phyloP scores from a whole-genome alignment of 2,797 vertebrate genomes.

The Agapornis canus region DNA sequence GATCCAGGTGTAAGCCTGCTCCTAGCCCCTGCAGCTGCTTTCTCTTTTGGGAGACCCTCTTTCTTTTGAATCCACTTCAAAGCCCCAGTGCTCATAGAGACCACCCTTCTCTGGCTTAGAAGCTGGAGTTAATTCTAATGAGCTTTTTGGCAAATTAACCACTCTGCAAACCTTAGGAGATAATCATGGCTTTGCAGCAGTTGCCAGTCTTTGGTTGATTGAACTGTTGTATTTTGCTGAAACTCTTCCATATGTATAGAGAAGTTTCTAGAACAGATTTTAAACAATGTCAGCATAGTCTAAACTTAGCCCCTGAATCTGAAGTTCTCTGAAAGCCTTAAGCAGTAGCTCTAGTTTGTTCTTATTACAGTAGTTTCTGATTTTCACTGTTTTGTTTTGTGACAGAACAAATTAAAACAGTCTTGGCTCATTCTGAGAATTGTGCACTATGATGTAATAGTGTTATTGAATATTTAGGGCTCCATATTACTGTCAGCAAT shows the following conservation, averaged over 20 bases:
- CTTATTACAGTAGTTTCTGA: background rate
- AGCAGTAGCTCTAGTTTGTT: background rate
- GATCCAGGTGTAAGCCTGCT: background rate
- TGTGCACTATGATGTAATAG: fast-evolving
- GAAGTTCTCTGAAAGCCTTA: background rate
- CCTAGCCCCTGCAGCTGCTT: background rate
- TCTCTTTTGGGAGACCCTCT: background rate
- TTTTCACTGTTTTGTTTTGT: background rate
- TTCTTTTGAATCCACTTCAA: background rate
- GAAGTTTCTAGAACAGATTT: background rate
- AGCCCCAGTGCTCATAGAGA: background rate
- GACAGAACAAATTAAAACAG: background rate
- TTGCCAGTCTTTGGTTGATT: background rate
- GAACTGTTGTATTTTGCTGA: background rate
- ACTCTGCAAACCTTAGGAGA: background rate
- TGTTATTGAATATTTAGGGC: background rate
- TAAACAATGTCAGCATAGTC: background rate
- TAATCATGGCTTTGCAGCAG: background rate
- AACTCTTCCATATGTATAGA: background rate
- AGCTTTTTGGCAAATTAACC: background rate
- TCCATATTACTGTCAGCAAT: background rate
- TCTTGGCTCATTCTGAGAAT: background rate
- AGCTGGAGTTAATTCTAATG: background rate
- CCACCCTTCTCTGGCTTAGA: background rate
- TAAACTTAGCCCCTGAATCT: background rate